Base-by-base conservation (phyloP, 1,140 invertebrate species). In the Carcinoscorpius rotundicauda region DNA sequence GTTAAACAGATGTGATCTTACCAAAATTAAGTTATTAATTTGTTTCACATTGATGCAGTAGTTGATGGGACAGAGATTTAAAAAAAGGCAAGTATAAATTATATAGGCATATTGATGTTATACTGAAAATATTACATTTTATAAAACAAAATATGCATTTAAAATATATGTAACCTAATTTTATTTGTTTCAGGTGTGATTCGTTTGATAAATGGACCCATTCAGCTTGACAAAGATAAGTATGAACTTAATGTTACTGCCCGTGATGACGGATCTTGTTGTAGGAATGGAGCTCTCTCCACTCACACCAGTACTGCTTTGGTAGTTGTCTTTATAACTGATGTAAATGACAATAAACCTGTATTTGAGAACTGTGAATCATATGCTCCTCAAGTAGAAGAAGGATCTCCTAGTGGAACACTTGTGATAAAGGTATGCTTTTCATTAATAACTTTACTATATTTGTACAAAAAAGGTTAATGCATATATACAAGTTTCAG, bases 261-360 rank as follows among this genome's bases (percentile, higher is more conserved):
- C 3, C 85, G 92, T 78, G 92, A 96, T 74, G 91, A 95, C 74
- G 92, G 92, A 0, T 87, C 88, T 3, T 96, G 92, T 74, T 96
- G 92, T 74, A 85, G 86, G 3, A 89, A 91, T 66, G 91, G 91
- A 0, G 86, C 87, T 63, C 78, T 83, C 0, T 92, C 87, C 0
- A 88, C 91, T 66, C 91, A 95, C 73, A 94, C 91, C 0, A 90
- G 87, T 48, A 94, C 91, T 0, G 92, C 91, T n/a, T 89, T 95
- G 0, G 91, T 95, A 3, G 92, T 95, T 1, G 92, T 96, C 0
- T 94, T 94, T 72, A 94, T 96, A 59, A 95, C 92, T 0, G 93
- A 96, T 72, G 91, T 95, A 1, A 96, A 95, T 73, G 91, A 95
- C 71, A 95, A 94, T 74, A 94, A 94, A 72, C 91, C 93, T 0